Evolutionary conservation across 2,888 invertebrate genomes (phyloP).

Genomic region (Andrena minutula): DNA sequence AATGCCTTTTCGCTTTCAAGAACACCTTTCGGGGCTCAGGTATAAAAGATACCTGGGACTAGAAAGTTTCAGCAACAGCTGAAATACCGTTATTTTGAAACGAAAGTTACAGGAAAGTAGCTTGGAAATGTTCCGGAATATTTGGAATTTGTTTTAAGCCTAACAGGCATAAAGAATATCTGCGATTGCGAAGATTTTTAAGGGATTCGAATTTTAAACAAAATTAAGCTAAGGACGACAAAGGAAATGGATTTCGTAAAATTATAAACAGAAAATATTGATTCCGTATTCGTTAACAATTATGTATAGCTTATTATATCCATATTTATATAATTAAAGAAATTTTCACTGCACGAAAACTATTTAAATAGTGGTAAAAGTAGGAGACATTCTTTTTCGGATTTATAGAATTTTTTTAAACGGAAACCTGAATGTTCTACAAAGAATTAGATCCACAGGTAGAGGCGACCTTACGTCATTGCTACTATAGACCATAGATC

Average conservation of each 20-base stretch:
- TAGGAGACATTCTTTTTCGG: neutral
- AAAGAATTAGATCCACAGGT: slow-evolving; percentile 82
- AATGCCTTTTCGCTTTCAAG: neutral
- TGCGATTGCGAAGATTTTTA: too few species aligned
- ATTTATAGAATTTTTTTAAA: slow-evolving; percentile 20
- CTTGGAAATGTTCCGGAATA: neutral
- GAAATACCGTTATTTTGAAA: neutral
- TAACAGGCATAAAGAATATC: neutral
- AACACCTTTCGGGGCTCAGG: neutral
- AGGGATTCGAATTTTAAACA: neutral
- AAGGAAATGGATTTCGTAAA: too few species aligned
- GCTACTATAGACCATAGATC: slow-evolving; percentile 73
- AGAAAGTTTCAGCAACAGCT: neutral
- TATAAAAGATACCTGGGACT: neutral
- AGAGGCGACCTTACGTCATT: slow-evolving; percentile 82
- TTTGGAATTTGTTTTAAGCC: neutral
- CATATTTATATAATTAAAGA: neutral
- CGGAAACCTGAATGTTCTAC: slow-evolving; percentile 43
- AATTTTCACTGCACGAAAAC: neutral
- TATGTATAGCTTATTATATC: too few species aligned
- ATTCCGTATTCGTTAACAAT: too few species aligned
- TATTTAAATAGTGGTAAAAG: neutral
- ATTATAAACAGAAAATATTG: too few species aligned
- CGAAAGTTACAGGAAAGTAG: neutral
- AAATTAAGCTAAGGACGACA: too few species aligned